A percentile compares a stretch with the other conserved stretches of the same genome.
phyloP scores from a whole-genome alignment of 1,140 invertebrate genomes.

The Diorhabda sublineata region DNA sequence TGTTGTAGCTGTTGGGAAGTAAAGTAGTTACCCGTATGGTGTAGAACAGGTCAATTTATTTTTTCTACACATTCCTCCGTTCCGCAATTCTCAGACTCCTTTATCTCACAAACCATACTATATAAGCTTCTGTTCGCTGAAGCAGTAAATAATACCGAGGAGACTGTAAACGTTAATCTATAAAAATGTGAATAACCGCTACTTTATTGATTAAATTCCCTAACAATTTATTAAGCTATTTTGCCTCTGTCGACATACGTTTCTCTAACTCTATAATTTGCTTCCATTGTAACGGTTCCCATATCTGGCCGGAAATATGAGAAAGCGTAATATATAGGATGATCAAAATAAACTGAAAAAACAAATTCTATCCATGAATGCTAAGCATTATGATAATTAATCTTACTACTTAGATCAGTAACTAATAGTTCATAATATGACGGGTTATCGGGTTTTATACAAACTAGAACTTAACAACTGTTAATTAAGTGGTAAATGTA shows the following conservation, averaged over 20 bases:
- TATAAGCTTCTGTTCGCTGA: background rate
- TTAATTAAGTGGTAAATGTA: no score
- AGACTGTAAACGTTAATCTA: background rate
- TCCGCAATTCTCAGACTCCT: background rate
- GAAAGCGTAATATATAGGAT: background rate
- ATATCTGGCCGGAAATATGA: background rate
- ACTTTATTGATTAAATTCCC: slow-evolving; percentile 3
- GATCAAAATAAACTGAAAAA: no score
- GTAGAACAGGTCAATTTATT: background rate
- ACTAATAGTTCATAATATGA: no score
- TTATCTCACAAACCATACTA: background rate
- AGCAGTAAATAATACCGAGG: slow-evolving; percentile 1
- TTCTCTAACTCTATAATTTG: background rate
- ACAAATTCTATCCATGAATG: no score
- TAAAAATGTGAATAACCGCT: background rate
- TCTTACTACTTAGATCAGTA: no score
- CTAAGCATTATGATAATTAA: no score
- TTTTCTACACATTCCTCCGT: background rate
- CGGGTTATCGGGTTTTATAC: no score
- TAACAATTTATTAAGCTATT: slow-evolving; percentile 3
- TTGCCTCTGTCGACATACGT: background rate
- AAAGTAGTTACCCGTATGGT: no score
- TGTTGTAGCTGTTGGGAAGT: no score
- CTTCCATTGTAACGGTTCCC: background rate
- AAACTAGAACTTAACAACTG: no score